Base-by-base conservation (phyloP, 2,888 invertebrate genomes). In the Drosophila prostipennis region DNA sequence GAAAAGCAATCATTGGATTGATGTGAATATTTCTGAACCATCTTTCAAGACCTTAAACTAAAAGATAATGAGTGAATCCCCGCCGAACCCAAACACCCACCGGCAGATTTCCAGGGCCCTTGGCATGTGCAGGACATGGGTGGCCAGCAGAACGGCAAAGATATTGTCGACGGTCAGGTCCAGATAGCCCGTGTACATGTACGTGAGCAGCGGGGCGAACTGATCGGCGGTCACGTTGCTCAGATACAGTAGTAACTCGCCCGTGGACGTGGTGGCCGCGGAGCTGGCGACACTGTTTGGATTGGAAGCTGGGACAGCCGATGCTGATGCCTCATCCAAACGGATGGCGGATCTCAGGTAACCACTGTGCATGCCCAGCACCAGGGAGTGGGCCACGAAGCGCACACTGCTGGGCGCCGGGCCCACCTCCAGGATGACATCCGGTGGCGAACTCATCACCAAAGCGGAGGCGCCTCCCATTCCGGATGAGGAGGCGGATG, bases 181-280 rank as follows among this genome's bases (percentile, higher is more conserved):
- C 81, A 96, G 91, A 77, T 94, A 94, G 23, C 96, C 96, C 6
- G 95, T 95, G 91, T 96, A 95, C 95, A 96, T 95, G 92, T 95
- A 96, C 23, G 95, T 94, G 37, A 96, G 91, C 6, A 96, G 91
- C 0, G 95, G 94, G 0, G 95, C 94, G 89, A 96, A 96, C 70
- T 94, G 93, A 80, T 94, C 93, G 1, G 94, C 92, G 67, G 93
- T 93, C 5, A 94, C 92, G 88, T 94, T 94, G 61, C 93, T 93
- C 45, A 94, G 91, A 65, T 92, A 92, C 32, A 94, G 91, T 10
- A 91, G 61, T 52, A 89, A 58, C 39, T 91, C 90, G 2, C 76
- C 76, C 1, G 58, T 63, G 0, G 36, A 40, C 1, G 68, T 46
- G 8, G 34, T 52, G 5, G 37, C 51, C 4, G 40, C 6, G 3